Evolutionary conservation across 2,797 vertebrate species (phyloP), one percentile per base, ranked within the genome.

Genomic region (Acrossocheilus wenchowensis): DNA sequence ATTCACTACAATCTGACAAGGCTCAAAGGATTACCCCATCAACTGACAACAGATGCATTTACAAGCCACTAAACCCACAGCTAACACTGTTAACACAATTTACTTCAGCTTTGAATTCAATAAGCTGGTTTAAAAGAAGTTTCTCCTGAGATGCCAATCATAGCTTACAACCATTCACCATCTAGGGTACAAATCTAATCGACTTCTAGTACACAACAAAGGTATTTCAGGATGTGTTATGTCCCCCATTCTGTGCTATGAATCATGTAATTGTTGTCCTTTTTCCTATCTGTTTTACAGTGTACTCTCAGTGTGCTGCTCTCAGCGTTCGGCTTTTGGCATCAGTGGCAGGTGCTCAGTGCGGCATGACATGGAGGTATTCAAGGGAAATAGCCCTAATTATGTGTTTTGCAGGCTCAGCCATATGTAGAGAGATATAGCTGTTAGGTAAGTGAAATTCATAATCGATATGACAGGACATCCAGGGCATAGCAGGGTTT

Each of bases 61-160:
- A 75, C 71, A 82, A 81, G 30, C 52, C 79, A 39, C n/a, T 86
- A 74, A 85, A 87, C 73, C 82, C 73, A 26, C 84, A 52, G 43
- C 23, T 52, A 77, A 77, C 73, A 39, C 41, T 43, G 52, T 48
- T 69, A 68, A 77, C n/a, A 41, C n/a, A 57, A 19, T 68, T 83
- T 36, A 30, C 41, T 79, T 45, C n/a, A 69, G 54, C 72, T 19
- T 39, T 83, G 30, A 77, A 78, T 84, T 84, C 43, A 77, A 41
- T 68, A 77, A 50, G 43, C 15, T 26, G n/a, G 9, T 60, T 83
- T 62, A 23, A 83, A 50, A 68, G 30, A 48, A 26, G 72, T 85
- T 78, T 23, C 26, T 50, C 62, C 60, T 64, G 39, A 80, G 57
- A 64, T 45, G 39, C 15, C 68, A 54, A 21, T 52, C 68, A 72